Conservation (phyloP, 1,140 invertebrate species). For the Heterodera schachtii region DNA sequence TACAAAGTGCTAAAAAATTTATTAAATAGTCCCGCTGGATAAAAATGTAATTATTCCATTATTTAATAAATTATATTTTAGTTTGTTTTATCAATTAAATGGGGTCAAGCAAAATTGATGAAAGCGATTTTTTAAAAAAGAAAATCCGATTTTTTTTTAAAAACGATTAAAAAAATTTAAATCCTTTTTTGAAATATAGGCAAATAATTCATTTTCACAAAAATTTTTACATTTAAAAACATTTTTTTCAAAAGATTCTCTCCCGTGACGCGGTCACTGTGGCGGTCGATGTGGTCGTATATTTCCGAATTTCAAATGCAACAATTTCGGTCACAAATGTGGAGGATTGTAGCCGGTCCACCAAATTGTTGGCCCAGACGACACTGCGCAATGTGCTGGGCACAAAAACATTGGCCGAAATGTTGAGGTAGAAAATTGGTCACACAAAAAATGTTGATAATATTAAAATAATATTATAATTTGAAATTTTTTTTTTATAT, state of each 20-base stretch:
- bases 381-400: conserved; percentile 84
- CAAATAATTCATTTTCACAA: not conserved
- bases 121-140: too few species aligned
- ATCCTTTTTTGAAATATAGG: too few species aligned
- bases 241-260: conserved; percentile 74
- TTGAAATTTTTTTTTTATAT: conserved; percentile 66
- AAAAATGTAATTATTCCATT: too few species aligned
- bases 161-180: not conserved
- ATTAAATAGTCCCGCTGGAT: too few species aligned
- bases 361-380: conserved; percentile 74
- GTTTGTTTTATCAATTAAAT: too few species aligned
- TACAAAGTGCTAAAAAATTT: too few species aligned
- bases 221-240: not conserved
- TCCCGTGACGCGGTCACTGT: conserved; percentile 87
- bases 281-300: conserved; percentile 54
- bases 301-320: conserved; percentile 57
- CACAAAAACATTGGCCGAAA: conserved; percentile 85
- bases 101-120: too few species aligned
- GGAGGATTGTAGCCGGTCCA: conserved; percentile 81
- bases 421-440: conserved; percentile 69
- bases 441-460: too few species aligned
- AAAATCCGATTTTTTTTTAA: too few species aligned
- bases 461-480: too few species aligned
- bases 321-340: conserved; percentile 72
- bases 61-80: too few species aligned